Evolutionary conservation across 2,888 invertebrate species (phyloP).

Genomic region (Cosmia pyralina): DNA sequence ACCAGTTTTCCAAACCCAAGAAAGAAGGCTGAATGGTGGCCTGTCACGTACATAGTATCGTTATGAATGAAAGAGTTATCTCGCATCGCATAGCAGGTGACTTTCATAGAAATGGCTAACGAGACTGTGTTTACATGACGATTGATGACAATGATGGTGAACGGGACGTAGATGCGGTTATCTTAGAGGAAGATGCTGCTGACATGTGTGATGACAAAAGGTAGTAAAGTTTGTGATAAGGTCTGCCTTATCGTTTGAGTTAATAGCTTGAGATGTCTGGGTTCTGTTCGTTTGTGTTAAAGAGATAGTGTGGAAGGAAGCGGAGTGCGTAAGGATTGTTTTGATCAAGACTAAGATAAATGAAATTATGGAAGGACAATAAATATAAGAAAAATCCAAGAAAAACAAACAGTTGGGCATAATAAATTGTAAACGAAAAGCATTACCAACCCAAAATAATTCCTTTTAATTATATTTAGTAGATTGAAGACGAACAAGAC

Average conservation of each 20-base stretch:
- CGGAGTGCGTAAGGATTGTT: neutral
- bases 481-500: neutral
- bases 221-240: constrained; percentile 57
- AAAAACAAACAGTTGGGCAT: neutral
- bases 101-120: constrained; percentile 75
- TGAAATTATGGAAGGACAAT: neutral
- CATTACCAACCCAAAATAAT: neutral
- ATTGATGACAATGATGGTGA: constrained; percentile 62
- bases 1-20: constrained; percentile 59
- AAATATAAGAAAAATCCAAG: neutral
- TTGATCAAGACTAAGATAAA: neutral
- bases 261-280: constrained; percentile 32
- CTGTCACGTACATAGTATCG: constrained; percentile 78
- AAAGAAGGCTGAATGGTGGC: constrained; percentile 58
- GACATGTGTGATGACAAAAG: constrained; percentile 51
- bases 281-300: constrained; percentile 19
- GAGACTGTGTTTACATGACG: constrained; percentile 57
- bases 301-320: neutral
- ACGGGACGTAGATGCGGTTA: constrained; percentile 51
- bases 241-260: constrained; percentile 36
- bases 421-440: too few species aligned
- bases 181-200: constrained; percentile 53
- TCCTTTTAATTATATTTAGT: neutral
- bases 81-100: constrained; percentile 81
- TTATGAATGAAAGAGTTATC: constrained; percentile 85